Evolutionary conservation across 2,113 vertebrate species (phyloP).

Genomic region (Hystrix brachyura): DNA sequence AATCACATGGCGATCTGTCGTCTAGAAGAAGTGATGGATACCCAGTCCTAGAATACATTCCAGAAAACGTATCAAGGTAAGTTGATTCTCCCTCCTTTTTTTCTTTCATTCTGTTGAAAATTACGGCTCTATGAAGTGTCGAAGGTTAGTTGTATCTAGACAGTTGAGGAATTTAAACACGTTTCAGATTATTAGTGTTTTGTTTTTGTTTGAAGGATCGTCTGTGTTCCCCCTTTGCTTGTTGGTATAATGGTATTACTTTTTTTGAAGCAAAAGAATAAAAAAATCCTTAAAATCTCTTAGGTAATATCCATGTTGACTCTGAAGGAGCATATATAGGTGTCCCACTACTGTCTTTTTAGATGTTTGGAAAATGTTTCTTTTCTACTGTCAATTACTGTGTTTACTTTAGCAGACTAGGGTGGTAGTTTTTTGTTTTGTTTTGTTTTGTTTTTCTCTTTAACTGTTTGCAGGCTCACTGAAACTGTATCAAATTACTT

Average conservation of each 20-base stretch:
- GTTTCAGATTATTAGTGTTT: neutral
- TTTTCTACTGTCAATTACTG: constrained; percentile 38
- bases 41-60: constrained; percentile 96
- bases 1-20: constrained; percentile 95
- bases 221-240: neutral
- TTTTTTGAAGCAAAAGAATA: constrained; percentile 11
- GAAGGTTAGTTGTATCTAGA: neutral
- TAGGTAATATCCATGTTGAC: neutral
- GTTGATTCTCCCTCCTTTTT: constrained; percentile 5
- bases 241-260: neutral
- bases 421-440: neutral
- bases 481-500: constrained; percentile 26
- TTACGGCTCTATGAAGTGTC: neutral
- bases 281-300: neutral
- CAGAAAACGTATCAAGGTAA: constrained; percentile 94
- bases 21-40: constrained; percentile 95
- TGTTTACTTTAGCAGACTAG: constrained; percentile 39
- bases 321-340: neutral
- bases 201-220: constrained; percentile 12
- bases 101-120: neutral
- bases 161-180: neutral
- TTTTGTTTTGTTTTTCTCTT: neutral
- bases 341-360: neutral
- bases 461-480: neutral
- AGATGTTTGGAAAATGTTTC: constrained; percentile 33